Conservation (phyloP, 2,888 invertebrate species). For the Cheilosia vulpina region DNA sequence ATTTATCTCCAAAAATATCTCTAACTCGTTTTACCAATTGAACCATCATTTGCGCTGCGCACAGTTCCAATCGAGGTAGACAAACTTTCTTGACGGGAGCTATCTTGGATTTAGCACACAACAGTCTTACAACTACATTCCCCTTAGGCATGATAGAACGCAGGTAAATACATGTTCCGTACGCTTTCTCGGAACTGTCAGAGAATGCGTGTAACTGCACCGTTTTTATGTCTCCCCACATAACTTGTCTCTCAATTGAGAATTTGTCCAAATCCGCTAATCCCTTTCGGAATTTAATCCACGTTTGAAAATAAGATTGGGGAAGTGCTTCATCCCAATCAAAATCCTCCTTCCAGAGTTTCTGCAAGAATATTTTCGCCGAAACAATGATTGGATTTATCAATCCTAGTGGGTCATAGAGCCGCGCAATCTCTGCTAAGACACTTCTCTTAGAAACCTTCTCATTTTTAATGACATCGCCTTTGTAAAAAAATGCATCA, state of each 20-base stretch:
- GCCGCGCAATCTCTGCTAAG: conserved; percentile 4
- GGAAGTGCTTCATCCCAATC: conserved; percentile 15
- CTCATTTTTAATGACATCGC: not conserved
- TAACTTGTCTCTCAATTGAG: not conserved
- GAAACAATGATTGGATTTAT: not conserved
- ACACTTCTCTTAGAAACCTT: not conserved
- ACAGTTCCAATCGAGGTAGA: conserved; percentile 52
- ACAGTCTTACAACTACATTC: not conserved
- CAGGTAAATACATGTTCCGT: not conserved
- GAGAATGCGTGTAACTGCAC: conserved; percentile 14
- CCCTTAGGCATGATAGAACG: not conserved
- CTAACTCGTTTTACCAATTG: conserved; percentile 45
- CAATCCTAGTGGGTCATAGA: conserved; percentile 18
- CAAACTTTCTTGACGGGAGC: conserved; percentile 32
- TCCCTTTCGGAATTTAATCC: not conserved
- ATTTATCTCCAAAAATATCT: not conserved
- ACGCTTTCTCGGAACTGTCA: not conserved
- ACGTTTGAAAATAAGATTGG: not conserved
- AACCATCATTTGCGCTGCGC: conserved; percentile 50
- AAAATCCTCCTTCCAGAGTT: not conserved
- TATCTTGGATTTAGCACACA: conserved; percentile 42
- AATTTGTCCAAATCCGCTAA: not conserved
- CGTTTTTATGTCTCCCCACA: not conserved
- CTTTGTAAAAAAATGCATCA: not conserved
- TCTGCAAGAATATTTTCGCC: conserved; percentile 19